Conservation (phyloP, 2,797 vertebrate species). For the Micromesistius poutassou region DNA sequence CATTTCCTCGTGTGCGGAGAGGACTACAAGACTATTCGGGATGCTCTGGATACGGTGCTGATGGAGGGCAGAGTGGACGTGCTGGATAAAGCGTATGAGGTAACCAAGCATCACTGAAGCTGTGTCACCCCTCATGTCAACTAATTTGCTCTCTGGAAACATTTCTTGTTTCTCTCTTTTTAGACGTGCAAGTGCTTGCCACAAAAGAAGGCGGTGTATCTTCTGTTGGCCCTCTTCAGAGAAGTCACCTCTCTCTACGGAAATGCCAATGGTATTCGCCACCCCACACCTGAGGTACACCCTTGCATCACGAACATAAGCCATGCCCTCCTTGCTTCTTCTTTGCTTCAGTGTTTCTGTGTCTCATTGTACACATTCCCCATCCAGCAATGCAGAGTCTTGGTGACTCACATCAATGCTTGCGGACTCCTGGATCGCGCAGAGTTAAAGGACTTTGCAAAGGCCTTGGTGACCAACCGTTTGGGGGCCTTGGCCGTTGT, state of each 20-base stretch:
- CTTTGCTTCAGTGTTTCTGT: slow-evolving; percentile 2
- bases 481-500: slow-evolving; percentile 56
- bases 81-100: slow-evolving; percentile 70
- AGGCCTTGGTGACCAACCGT: slow-evolving; percentile 71
- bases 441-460: slow-evolving; percentile 67
- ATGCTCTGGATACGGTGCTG: slow-evolving; percentile 76
- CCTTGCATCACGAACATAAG: neutral
- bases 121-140: neutral
- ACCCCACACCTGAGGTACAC: slow-evolving; percentile 76
- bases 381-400: slow-evolving; percentile 67
- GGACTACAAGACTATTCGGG: slow-evolving; percentile 79
- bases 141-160: neutral
- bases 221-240: slow-evolving; percentile 85
- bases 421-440: slow-evolving; percentile 61
- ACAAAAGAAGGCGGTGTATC: slow-evolving; percentile 56
- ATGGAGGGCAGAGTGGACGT: slow-evolving; percentile 60
- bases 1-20: slow-evolving; percentile 80
- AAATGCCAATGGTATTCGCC: slow-evolving; percentile 41
- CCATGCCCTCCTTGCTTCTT: neutral
- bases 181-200: slow-evolving; percentile 46
- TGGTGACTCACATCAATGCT: slow-evolving; percentile 68
- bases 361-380: slow-evolving; percentile 14
- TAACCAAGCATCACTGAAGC: slow-evolving; percentile 48
- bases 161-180: slow-evolving; percentile 6
- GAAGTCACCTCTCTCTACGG: slow-evolving; percentile 80